Conservation (phyloP, 2,797 vertebrate species). For the Etheostoma nigrum region DNA sequence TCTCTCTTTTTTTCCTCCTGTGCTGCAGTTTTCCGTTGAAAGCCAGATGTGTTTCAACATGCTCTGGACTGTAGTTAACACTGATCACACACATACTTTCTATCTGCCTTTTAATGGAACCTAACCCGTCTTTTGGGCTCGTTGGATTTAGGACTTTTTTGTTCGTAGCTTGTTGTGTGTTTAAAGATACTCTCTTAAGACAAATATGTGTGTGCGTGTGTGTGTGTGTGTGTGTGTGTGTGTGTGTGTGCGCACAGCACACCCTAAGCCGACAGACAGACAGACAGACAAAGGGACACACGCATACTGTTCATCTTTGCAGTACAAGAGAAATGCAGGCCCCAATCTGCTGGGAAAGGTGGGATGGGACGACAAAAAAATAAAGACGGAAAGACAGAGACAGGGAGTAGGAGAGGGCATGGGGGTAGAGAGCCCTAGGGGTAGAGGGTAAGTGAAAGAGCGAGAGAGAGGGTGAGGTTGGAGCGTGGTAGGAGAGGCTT, state of each 20-base stretch:
- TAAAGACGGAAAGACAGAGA: constrained; percentile 12
- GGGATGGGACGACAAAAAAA: constrained; percentile 21
- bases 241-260: constrained; percentile 49
- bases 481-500: constrained; percentile 65
- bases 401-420: constrained; percentile 45
- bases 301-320: constrained; percentile 92
- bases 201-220: constrained; percentile 86
- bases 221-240: constrained; percentile 82
- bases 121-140: constrained; percentile 32
- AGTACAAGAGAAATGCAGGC: constrained; percentile 91
- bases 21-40: constrained; percentile 64
- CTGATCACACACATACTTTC: constrained; percentile 25
- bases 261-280: constrained; percentile 21
- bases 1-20: constrained; percentile 3
- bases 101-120: constrained; percentile 1
- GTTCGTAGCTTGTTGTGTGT: constrained; percentile 28
- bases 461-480: constrained; percentile 23
- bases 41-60: constrained; percentile 88
- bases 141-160: constrained; percentile 49
- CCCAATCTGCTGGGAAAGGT: constrained; percentile 87
- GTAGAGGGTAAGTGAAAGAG: constrained; percentile 54
- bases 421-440: constrained; percentile 55
- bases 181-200: constrained; percentile 38
- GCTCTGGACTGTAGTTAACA: constrained; percentile 82
- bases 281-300: constrained; percentile 47